A percentile compares a stretch with the other conserved stretches of the same genome.
Evolutionary conservation across 2,888 invertebrate genomes (phyloP).

Genomic region (Meliscaeva auricollis): DNA sequence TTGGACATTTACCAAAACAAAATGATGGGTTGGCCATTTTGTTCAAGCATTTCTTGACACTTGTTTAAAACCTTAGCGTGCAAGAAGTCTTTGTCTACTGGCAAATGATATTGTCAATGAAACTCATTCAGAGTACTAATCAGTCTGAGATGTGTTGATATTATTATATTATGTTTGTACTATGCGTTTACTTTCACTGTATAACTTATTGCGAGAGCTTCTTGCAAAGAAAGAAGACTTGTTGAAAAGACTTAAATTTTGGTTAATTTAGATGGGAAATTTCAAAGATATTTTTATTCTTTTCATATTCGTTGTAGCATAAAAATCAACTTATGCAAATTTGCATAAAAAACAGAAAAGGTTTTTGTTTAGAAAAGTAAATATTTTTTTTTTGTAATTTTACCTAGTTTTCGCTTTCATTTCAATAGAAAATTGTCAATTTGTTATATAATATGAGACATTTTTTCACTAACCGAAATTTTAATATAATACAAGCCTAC

Average conservation of each 20-base stretch:
- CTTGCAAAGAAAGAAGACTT: not conserved
- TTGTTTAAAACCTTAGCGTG: not conserved
- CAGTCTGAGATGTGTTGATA: slow-evolving; percentile 8
- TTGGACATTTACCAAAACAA: slow-evolving; percentile 63
- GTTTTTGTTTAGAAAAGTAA: slow-evolving; percentile 13
- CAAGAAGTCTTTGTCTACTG: slow-evolving; percentile 27
- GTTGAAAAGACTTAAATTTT: slow-evolving; percentile 4
- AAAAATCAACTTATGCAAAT: slow-evolving; percentile 1
- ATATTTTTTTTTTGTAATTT: slow-evolving; percentile 8
- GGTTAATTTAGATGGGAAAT: slow-evolving; percentile 33
- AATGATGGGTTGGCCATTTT: slow-evolving; percentile 42
- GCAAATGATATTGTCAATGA: slow-evolving; percentile 59
- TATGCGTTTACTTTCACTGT: slow-evolving; percentile 57
- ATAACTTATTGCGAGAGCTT: too few relatives aligned
- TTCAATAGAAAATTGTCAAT: not conserved
- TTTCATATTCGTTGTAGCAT: not conserved
- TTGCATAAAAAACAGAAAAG: not conserved
- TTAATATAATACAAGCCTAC: too few relatives aligned
- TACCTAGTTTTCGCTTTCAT: slow-evolving; percentile 11
- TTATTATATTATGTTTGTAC: not conserved
- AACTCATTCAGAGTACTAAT: slow-evolving; percentile 67
- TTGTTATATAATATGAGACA: too few relatives aligned
- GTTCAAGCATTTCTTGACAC: slow-evolving; percentile 48
- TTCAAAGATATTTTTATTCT: slow-evolving; percentile 18
- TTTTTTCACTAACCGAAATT: too few relatives aligned